Base-by-base conservation (phyloP, 2,888 invertebrate genomes). In the Phlogophora meticulosa region DNA sequence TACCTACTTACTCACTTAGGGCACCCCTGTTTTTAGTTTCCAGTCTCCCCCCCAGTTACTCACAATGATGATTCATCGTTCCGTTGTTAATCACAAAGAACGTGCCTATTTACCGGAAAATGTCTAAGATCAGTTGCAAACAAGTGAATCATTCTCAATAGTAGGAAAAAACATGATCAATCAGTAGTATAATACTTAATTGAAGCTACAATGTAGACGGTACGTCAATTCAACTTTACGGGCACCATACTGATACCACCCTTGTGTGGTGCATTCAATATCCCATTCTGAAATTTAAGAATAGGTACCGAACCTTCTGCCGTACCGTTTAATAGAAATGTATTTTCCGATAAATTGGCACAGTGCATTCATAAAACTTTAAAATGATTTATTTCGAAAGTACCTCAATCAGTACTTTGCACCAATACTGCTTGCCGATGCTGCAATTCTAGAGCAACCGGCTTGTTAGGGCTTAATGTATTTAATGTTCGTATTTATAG, bases 21-120 rank as follows among this genome's bases (percentile, higher is more conserved):
- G 57, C 79, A 78, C 83, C 82, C 87, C 76, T 76, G 74, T 75
- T 73, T 75, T 63, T 65, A 78, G 71, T 82, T 80, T 79, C 10
- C 43, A 78, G 85, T 87, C 89, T 90, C 90, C 91, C 90, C 90
- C 91, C 90, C 88, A 86, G 87, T 88, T 89, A 90, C 88, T 89
- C 88, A 88, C 85, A 85, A 76, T 84, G 92, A 92, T 95, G 95
- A 95, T 88, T 95, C 95, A 95, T 93, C 94, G 90, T 83, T 85
- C 83, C 85, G 81, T 87, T 85, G 80, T 83, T 87, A 85, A 86
- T 89, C 88, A 92, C 88, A 88, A 89, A 90, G 89, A 90, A 86
- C 85, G 85, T 84, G 82, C 81, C 83, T 85, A 84, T 85, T 90
- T 90, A 87, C 86, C 87, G 83, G 85, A 90, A 85, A 63, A 64